phyloP scores from a whole-genome alignment of 2,113 vertebrate species.

The Muntiacus reevesi region DNA sequence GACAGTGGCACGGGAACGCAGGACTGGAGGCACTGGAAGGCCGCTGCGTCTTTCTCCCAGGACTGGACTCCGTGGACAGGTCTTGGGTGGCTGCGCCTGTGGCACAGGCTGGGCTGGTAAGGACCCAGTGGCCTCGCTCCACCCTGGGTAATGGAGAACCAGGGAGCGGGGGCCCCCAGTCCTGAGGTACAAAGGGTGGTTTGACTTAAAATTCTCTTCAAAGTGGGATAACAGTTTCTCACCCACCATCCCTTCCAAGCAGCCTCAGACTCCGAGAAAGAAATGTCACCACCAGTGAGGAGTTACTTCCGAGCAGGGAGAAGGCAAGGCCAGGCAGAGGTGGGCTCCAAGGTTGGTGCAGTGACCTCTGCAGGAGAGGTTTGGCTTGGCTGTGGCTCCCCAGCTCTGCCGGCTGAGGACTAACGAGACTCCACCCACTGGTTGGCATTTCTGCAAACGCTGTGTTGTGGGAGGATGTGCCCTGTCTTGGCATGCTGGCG shows the following conservation, averaged over 20 bases:
- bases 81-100: neutral
- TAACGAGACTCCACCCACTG: neutral
- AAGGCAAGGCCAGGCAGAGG: neutral
- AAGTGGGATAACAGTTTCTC: neutral
- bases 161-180: neutral
- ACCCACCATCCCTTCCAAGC: neutral
- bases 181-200: neutral
- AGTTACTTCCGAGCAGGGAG: neutral
- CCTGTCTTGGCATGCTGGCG: neutral
- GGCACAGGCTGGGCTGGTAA: neutral
- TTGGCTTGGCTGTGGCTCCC: neutral
- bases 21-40: neutral
- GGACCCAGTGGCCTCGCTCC: neutral
- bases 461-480: neutral
- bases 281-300: neutral
- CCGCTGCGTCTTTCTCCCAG: neutral
- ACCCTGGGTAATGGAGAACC: neutral
- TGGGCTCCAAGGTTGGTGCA: neutral
- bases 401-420: neutral
- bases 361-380: neutral
- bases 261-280: neutral
- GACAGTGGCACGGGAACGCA: neutral
- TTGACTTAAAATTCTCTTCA: neutral
- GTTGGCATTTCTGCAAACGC: neutral
- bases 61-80: neutral